These are phyloP conservation scores for Acrossocheilus wenchowensis DNA, from an alignment of 2,797 vertebrate species.

Conservation along the genomic window DNA sequence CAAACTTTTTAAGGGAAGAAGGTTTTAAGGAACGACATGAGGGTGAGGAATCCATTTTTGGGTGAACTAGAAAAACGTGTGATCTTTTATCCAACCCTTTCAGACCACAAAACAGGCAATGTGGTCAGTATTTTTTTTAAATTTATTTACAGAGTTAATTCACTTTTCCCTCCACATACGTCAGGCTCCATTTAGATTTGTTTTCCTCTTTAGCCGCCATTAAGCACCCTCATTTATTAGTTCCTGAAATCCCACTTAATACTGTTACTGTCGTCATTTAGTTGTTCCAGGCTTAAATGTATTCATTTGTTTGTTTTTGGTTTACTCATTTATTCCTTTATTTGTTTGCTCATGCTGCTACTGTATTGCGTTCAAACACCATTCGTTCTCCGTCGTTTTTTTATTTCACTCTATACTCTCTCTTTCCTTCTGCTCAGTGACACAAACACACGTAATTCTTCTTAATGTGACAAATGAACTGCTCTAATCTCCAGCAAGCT, in stretches of 20 bases:
- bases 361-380: background rate
- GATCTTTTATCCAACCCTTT: slow-evolving; percentile 58
- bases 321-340: background rate
- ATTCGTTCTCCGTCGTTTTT: background rate
- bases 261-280: slow-evolving; percentile 20
- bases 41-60: too few species aligned
- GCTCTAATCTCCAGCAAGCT: slow-evolving; percentile 81
- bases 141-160: slow-evolving; percentile 50
- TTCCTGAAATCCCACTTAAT: slow-evolving; percentile 30
- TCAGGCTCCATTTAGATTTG: slow-evolving; percentile 47
- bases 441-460: slow-evolving; percentile 80
- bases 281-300: background rate
- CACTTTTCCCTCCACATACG: slow-evolving; percentile 53
- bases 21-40: too few species aligned
- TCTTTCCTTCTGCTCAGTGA: slow-evolving; percentile 64
- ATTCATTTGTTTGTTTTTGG: slow-evolving; percentile 23
- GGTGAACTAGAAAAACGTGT: background rate
- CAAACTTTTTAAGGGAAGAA: too few species aligned
- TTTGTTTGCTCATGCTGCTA: background rate
- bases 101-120: slow-evolving; percentile 45
- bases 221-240: slow-evolving; percentile 49
- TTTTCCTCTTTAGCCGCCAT: slow-evolving; percentile 37
- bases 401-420: slow-evolving; percentile 15
- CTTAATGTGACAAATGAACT: slow-evolving; percentile 84
- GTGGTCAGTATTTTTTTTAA: background rate